phyloP scores from a whole-genome alignment of 2,888 invertebrate genomes.

The Oegoconia quadripuncta region DNA sequence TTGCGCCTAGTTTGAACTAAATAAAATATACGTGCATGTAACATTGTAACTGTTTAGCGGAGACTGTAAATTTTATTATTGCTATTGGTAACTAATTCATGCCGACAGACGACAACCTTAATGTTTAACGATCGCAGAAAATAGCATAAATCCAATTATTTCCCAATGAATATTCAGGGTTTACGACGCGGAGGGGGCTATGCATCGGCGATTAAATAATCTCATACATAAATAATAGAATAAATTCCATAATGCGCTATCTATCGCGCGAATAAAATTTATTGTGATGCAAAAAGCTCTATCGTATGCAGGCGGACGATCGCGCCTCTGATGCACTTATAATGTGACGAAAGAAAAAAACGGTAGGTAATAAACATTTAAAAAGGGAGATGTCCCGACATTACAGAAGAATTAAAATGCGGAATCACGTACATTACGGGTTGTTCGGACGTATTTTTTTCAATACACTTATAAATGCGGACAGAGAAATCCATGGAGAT shows the following conservation, averaged over 20 bases:
- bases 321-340: slow-evolving; percentile 34
- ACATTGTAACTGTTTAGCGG: too few relatives aligned
- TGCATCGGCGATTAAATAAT: slow-evolving; percentile 35
- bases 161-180: slow-evolving; percentile 53
- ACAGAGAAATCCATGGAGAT: slow-evolving; percentile 42
- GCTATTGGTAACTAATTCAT: too few relatives aligned
- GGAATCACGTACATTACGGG: slow-evolving; percentile 72
- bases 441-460: slow-evolving; percentile 53
- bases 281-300: slow-evolving; percentile 40
- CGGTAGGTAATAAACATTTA: slow-evolving; percentile 55
- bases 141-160: slow-evolving; percentile 52
- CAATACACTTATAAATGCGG: slow-evolving; percentile 61
- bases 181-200: slow-evolving; percentile 30
- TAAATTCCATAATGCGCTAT: slow-evolving; percentile 17
- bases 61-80: too few relatives aligned
- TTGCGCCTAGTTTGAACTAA: too few relatives aligned
- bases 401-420: slow-evolving; percentile 72
- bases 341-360: slow-evolving; percentile 40
- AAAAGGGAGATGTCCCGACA: slow-evolving; percentile 59
- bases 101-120: too few relatives aligned
- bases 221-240: slow-evolving; percentile 25
- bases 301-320: slow-evolving; percentile 42
- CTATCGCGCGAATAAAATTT: slow-evolving; percentile 20
- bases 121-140: too few relatives aligned
- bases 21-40: too few relatives aligned